Evolutionary conservation across 2,113 vertebrate genomes (phyloP).

Genomic region (Tretioscincus oriximinensis): DNA sequence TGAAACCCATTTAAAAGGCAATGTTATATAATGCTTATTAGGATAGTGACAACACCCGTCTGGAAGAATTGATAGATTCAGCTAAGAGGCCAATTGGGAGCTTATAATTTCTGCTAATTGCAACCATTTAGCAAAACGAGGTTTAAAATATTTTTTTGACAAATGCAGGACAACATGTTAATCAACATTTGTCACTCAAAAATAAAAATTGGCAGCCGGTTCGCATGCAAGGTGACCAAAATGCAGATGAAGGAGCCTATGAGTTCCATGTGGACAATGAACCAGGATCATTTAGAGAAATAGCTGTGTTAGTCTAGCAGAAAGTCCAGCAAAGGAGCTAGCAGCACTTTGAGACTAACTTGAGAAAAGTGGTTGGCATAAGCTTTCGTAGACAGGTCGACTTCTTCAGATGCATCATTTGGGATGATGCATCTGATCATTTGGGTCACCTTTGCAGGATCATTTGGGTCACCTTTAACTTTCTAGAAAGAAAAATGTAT

Average conservation of each 20-base stretch:
- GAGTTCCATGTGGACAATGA: neutral
- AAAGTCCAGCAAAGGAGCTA: too few species aligned
- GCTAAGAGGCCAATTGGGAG: neutral
- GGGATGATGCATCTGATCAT: too few species aligned
- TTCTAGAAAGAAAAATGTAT: neutral
- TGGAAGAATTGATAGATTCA: constrained; percentile 27
- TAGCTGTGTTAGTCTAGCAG: too few species aligned
- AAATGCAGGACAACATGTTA: neutral
- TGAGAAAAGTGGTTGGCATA: too few species aligned
- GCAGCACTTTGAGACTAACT: too few species aligned
- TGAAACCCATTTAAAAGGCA: constrained; percentile 34
- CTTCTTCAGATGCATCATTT: too few species aligned
- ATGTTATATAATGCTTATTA: constrained; percentile 27
- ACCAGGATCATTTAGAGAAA: neutral
- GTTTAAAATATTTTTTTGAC: constrained; percentile 23
- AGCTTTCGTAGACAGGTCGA: too few species aligned
- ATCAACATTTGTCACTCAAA: neutral
- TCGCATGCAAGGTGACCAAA: too few species aligned
- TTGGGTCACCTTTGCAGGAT: too few species aligned
- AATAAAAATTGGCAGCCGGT: neutral
- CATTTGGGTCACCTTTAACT: neutral
- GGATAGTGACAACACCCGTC: constrained; percentile 30
- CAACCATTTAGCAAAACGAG: constrained; percentile 18
- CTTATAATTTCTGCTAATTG: constrained; percentile 26
- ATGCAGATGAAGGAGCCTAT: neutral